Percentiles rank a stretch among this genome's conserved stretches.
Conservation (phyloP, 2,113 vertebrate genomes). For the Cygnus atratus region DNA sequence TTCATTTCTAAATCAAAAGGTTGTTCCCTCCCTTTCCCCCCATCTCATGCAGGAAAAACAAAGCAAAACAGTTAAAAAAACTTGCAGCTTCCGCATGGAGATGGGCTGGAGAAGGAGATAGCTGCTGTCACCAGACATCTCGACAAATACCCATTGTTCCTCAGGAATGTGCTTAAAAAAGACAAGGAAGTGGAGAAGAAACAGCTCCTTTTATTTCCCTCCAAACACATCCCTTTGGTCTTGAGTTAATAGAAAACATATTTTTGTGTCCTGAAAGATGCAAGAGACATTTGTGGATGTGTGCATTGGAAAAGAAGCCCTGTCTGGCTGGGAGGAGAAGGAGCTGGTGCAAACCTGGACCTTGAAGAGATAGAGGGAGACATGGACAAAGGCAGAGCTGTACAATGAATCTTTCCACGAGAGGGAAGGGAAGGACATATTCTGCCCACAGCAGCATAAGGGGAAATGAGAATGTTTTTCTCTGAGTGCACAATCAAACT, state of each 20-base stretch:
- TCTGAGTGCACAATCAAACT: rapidly evolving
- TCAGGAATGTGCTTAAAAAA: neutral
- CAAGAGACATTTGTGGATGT: neutral
- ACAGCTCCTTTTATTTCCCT: neutral
- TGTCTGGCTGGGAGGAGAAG: neutral
- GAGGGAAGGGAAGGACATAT: neutral
- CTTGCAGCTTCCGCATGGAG: neutral
- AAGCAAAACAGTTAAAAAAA: neutral
- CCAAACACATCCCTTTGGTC: neutral
- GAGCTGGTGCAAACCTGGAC: neutral
- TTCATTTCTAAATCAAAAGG: neutral
- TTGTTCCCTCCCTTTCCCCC: too few species aligned
- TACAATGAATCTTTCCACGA: neutral
- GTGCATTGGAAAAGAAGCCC: neutral
- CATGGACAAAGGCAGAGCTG: neutral
- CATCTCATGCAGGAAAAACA: neutral
- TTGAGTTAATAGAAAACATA: neutral
- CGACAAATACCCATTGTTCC: rapidly evolving
- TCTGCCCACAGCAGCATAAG: neutral
- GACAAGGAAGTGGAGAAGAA: neutral
- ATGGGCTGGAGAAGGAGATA: neutral
- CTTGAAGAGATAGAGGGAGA: neutral
- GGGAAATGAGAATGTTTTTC: neutral
- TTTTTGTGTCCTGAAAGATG: neutral
- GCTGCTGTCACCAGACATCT: neutral